phyloP scores from a whole-genome alignment of 2,797 vertebrate genomes.

The Oceanodroma leucorhoa region DNA sequence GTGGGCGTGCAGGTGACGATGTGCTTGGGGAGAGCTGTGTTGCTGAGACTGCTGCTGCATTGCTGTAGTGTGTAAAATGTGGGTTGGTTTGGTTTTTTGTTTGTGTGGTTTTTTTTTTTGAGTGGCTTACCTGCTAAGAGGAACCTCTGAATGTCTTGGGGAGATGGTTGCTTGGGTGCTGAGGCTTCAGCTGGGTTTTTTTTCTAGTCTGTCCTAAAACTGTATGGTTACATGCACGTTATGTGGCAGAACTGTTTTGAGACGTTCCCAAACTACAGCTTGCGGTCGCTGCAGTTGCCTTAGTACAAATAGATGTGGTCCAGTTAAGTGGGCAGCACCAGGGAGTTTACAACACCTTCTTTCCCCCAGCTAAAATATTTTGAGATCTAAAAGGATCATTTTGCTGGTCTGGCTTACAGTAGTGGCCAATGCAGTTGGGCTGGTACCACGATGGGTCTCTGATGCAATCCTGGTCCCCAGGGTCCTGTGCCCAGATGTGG shows the following conservation, averaged over 20 bases:
- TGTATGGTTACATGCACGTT: accelerated
- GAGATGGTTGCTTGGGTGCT: background rate
- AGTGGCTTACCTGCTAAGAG: accelerated
- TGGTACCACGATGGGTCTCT: background rate
- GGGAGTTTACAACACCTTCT: background rate
- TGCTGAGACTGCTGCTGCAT: background rate
- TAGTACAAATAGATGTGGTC: background rate
- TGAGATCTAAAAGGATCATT: background rate
- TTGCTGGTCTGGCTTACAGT: background rate
- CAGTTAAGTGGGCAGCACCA: background rate
- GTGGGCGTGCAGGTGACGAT: accelerated
- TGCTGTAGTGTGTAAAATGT: accelerated
- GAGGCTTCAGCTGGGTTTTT: background rate
- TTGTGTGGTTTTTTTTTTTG: background rate
- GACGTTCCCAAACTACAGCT: accelerated
- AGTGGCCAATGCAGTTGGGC: background rate
- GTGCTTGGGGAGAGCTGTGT: no score
- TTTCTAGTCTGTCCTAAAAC: background rate
- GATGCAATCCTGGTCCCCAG: background rate
- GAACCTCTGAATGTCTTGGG: background rate
- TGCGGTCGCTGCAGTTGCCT: accelerated
- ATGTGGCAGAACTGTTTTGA: background rate
- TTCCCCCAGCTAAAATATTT: background rate
- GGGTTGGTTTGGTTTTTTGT: no score
- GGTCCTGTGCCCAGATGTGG: background rate